A percentile compares a stretch with the other conserved stretches of the same genome.
Conservation (phyloP, 2,888 invertebrate species). For the Metellina segmentata region DNA sequence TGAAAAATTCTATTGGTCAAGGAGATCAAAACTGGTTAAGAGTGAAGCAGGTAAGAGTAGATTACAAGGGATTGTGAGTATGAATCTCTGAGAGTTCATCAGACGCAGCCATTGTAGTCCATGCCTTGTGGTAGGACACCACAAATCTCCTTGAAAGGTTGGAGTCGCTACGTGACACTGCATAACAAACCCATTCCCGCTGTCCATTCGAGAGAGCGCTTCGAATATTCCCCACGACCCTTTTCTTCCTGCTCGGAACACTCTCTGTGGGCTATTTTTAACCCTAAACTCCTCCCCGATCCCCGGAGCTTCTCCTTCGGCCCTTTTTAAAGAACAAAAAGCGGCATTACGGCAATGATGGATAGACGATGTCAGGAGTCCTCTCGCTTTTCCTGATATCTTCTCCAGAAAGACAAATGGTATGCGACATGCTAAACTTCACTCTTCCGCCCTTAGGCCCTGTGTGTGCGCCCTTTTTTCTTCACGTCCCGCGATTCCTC, state of each 20-base stretch:
- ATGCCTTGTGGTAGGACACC: too few relatives aligned
- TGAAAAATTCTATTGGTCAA: too few relatives aligned
- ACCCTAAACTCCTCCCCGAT: not conserved
- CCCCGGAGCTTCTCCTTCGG: not conserved
- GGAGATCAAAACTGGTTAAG: too few relatives aligned
- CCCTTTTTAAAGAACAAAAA: constrained; percentile 34
- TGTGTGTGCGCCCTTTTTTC: not conserved
- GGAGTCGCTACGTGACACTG: not conserved
- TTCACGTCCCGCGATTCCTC: not conserved
- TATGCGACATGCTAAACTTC: constrained; percentile 62
- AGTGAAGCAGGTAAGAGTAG: too few relatives aligned
- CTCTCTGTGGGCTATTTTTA: constrained; percentile 1
- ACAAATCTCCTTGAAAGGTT: too few relatives aligned
- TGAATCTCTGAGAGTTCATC: too few relatives aligned
- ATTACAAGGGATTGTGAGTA: too few relatives aligned
- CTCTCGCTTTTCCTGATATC: constrained; percentile 42
- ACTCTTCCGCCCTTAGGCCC: not conserved
- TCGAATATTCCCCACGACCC: not conserved
- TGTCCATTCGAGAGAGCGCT: too few relatives aligned
- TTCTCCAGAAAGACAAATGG: constrained; percentile 66
- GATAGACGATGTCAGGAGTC: constrained; percentile 42
- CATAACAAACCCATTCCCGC: not conserved
- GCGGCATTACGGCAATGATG: constrained; percentile 49
- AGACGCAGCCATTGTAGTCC: too few relatives aligned
- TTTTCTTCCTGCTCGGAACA: not conserved